These are phyloP conservation scores for Blastobasis adustella DNA, from an alignment of 2,888 invertebrate genomes.

Conservation along the genomic window DNA sequence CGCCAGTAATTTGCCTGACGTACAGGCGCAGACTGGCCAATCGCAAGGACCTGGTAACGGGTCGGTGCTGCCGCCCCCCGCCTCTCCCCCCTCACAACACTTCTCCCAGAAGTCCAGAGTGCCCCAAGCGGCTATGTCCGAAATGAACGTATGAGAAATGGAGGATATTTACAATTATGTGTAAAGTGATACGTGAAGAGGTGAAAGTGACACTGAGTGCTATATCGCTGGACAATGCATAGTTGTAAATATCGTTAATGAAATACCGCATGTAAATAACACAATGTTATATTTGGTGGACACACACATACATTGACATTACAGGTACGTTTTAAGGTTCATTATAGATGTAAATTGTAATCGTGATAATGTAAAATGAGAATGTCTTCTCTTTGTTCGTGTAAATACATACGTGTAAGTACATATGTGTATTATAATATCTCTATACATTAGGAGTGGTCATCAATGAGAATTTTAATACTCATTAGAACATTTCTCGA, in stretches of 20 bases:
- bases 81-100: slow-evolving; percentile 58
- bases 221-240: slow-evolving; percentile 48
- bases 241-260: slow-evolving; percentile 64
- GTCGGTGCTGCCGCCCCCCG: slow-evolving; percentile 43
- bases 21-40: slow-evolving; percentile 66
- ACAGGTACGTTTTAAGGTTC: slow-evolving; percentile 38
- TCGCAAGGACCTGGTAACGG: slow-evolving; percentile 58
- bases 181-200: slow-evolving; percentile 59
- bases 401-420: slow-evolving; percentile 2
- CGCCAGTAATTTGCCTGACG: slow-evolving; percentile 61
- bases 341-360: slow-evolving; percentile 15
- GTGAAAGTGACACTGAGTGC: slow-evolving; percentile 33
- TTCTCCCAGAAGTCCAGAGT: slow-evolving; percentile 75
- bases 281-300: slow-evolving; percentile 25
- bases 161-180: slow-evolving; percentile 75
- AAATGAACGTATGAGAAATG: slow-evolving; percentile 90
- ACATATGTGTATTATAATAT: too few species aligned
- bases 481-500: too few species aligned
- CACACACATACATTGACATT: slow-evolving; percentile 23
- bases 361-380: slow-evolving; percentile 16
- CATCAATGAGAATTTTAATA: too few species aligned
- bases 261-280: slow-evolving; percentile 34
- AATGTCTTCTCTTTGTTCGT: slow-evolving; percentile 7
- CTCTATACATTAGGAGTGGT: too few species aligned
- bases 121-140: slow-evolving; percentile 89